A percentile compares a stretch with the other conserved stretches of the same genome.
These are phyloP conservation scores for Lithophane ornitopus DNA, from an alignment of 2,888 invertebrate species.

Conservation along the genomic window DNA sequence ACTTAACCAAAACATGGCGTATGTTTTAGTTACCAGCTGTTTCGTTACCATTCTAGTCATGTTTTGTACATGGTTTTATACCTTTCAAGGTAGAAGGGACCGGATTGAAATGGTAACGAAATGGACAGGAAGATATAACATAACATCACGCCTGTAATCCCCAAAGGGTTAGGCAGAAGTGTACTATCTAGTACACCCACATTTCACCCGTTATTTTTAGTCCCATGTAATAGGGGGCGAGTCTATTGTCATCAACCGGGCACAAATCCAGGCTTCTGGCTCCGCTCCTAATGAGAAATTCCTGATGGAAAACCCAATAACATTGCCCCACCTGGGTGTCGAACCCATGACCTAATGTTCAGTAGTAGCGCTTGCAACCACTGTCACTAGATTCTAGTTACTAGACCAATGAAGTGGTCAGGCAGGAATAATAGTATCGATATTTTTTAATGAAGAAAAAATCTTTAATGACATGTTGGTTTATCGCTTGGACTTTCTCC, in stretches of 20 bases:
- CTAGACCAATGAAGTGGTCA: not conserved
- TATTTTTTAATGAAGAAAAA: not conserved
- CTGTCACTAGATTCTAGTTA: no score
- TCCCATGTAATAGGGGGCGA: not conserved
- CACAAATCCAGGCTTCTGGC: not conserved
- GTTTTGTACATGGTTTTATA: conserved; percentile 30
- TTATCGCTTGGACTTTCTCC: no score
- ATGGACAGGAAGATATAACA: not conserved
- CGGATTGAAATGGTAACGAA: conserved; percentile 4
- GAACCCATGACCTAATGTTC: not conserved
- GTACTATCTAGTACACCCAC: not conserved
- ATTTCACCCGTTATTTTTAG: not conserved
- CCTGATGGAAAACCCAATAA: not conserved
- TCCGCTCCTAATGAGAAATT: not conserved
- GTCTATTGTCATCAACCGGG: not conserved
- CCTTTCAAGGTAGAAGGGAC: conserved; percentile 23
- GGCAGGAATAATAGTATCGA: not conserved
- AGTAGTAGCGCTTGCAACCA: not conserved
- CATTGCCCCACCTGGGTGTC: not conserved
- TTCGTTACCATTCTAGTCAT: conserved; percentile 61
- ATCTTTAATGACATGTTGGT: no score
- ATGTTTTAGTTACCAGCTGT: conserved; percentile 70
- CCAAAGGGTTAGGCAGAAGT: not conserved
- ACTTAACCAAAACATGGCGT: conserved; percentile 68
- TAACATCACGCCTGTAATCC: not conserved